Percentiles rank a stretch among this genome's conserved stretches.
Evolutionary conservation across 1,140 invertebrate genomes (phyloP).

Genomic region (Glomeris maerens): DNA sequence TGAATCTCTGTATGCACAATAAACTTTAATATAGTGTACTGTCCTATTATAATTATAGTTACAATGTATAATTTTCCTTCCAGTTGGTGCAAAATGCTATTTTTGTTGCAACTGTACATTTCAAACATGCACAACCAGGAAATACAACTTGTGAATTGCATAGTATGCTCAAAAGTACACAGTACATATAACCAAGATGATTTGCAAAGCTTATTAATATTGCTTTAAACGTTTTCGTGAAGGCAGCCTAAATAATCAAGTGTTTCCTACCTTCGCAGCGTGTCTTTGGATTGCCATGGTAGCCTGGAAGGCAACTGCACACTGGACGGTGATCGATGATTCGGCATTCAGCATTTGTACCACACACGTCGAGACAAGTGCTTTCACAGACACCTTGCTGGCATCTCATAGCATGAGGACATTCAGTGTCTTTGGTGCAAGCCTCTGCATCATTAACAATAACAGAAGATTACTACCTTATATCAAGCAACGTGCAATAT

Average conservation of each 20-base stretch:
- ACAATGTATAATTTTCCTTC: no score
- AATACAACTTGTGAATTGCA: neutral
- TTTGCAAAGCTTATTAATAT: neutral
- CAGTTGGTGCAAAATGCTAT: no score
- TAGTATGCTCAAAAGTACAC: neutral
- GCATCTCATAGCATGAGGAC: neutral
- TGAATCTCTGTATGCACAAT: no score
- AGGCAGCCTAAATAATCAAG: neutral
- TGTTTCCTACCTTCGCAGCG: constrained; percentile 1
- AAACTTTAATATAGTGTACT: no score
- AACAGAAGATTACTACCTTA: neutral
- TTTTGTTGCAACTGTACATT: neutral
- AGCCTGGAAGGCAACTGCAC: constrained; percentile 48
- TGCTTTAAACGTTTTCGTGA: neutral
- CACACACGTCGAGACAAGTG: constrained; percentile 9
- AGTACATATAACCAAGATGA: neutral
- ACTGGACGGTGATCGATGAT: constrained; percentile 45
- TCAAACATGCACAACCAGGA: neutral
- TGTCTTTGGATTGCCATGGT: constrained; percentile 15
- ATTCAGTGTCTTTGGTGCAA: neutral
- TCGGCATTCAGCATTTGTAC: constrained; percentile 10
- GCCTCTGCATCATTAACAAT: neutral
- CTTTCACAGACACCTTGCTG: neutral
- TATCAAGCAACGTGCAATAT: neutral
- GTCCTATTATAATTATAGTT: no score